A percentile compares a stretch with the other conserved stretches of the same genome.
Conservation (phyloP, 2,888 invertebrate genomes). For the Cordilura impudica region DNA sequence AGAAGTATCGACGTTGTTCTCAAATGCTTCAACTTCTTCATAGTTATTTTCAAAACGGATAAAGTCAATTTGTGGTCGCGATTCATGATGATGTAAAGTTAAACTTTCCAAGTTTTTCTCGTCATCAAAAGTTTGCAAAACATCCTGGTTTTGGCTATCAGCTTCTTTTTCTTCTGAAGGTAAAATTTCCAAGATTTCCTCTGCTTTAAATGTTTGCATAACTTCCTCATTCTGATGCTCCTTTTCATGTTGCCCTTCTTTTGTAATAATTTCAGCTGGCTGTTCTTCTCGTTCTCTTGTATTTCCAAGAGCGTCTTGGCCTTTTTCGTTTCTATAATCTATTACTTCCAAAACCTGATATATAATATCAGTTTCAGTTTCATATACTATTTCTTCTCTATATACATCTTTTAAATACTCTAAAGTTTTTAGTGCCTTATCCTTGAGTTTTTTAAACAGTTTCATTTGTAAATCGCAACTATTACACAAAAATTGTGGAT, state of each 20-base stretch:
- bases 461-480: conserved; percentile 70
- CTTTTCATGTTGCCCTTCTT: neutral
- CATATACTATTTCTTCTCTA: neutral
- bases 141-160: neutral
- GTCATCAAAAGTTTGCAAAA: neutral
- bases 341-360: neutral
- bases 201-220: neutral
- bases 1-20: neutral
- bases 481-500: conserved; percentile 68
- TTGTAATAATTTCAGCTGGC: neutral
- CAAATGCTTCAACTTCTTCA: neutral
- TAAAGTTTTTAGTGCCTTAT: conserved; percentile 65
- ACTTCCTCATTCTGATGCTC: neutral
- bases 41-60: neutral
- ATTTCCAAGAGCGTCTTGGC: neutral
- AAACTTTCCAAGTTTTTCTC: neutral
- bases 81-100: neutral
- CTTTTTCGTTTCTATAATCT: neutral
- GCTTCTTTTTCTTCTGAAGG: neutral
- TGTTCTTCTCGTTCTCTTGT: neutral
- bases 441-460: conserved; percentile 69
- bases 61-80: neutral
- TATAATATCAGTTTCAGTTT: neutral
- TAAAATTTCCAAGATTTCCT: neutral
- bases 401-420: conserved; percentile 29